Evolutionary conservation across 1,140 invertebrate genomes (phyloP), one percentile per base, ranked within the genome.

Genomic region (Drosophila nigrodunni): DNA sequence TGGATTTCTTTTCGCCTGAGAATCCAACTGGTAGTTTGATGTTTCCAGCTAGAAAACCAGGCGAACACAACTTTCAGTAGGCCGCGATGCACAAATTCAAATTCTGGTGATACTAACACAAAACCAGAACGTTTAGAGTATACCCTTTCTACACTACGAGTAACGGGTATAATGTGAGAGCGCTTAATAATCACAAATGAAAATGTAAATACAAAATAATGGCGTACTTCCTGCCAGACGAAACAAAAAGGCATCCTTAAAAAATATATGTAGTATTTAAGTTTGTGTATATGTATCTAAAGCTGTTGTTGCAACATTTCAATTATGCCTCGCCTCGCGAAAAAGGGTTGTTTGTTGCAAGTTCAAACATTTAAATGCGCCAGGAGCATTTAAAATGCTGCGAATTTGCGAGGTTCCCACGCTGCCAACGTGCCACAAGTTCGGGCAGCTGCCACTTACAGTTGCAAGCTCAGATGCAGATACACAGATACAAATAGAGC

Each of bases 151-250:
- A 21, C 1, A 21, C 18, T 21, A 21, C 2, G 18, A 21, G 1
- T 21, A 21, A 21, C 18, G 18, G 18, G 18, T 21, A 30, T 5
- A 30, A 30, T 5, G 4, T 5, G 25, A 30, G 25, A 30, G 6
- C 25, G 9, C 18, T 54, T 54, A 25, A 59, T 46, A 71, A 67
- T 62, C 64, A 80, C 52, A 61, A 37, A 67, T 44, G 65, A 55
- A 68, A 73, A 74, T 87, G 64, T 61, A 77, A 88, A 82, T 87
- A 61, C 46, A 79, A 79, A 88, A 82, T 74, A 87, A 80, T 77
- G 35, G 54, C 61, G 65, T 78, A 77, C 59, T 80, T 87, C 82
- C 79, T 82, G 82, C 71, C 70, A 72, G 68, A 59, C 13, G n/a
- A 44, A 52, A 1, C 49, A 64, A 18, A 5, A 34, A 34, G 50